phyloP scores from a whole-genome alignment of 2,888 invertebrate genomes.

The Lomographa bimaculata region DNA sequence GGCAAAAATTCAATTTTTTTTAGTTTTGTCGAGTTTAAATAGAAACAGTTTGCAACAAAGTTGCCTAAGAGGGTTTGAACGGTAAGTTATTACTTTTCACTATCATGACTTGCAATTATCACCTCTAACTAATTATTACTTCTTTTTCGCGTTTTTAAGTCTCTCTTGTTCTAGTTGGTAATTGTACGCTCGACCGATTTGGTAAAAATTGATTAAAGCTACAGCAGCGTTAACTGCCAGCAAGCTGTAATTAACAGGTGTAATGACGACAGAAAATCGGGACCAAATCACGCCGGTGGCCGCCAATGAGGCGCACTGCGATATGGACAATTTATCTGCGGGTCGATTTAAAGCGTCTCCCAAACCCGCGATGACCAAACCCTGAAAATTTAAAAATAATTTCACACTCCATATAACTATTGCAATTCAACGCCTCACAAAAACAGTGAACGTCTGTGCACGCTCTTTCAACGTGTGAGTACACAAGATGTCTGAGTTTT shows the following conservation, averaged over 20 bases:
- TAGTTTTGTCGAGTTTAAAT: too few species aligned
- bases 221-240: conserved; percentile 99
- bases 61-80: too few species aligned
- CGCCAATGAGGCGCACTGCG: conserved; percentile 92
- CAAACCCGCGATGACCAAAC: conserved; percentile 93
- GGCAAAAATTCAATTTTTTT: too few species aligned
- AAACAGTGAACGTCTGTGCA: too few species aligned
- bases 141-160: not conserved
- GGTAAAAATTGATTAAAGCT: conserved; percentile 93
- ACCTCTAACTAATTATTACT: too few species aligned
- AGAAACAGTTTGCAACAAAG: too few species aligned
- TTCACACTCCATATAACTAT: conserved; percentile 94
- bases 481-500: too few species aligned
- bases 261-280: conserved; percentile 97
- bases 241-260: conserved; percentile 97
- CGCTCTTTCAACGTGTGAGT: too few species aligned
- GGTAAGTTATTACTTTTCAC: too few species aligned
- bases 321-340: conserved; percentile 92
- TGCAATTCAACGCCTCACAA: too few species aligned
- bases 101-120: too few species aligned
- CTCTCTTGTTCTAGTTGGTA: not conserved
- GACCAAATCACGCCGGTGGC: conserved; percentile 98
- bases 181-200: conserved; percentile 52
- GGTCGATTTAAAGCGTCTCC: conserved; percentile 95
- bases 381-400: conserved; percentile 80